Percentiles rank a stretch among this genome's conserved stretches.
Conservation (phyloP, 2,888 invertebrate species). For the Epinotia ramella region DNA sequence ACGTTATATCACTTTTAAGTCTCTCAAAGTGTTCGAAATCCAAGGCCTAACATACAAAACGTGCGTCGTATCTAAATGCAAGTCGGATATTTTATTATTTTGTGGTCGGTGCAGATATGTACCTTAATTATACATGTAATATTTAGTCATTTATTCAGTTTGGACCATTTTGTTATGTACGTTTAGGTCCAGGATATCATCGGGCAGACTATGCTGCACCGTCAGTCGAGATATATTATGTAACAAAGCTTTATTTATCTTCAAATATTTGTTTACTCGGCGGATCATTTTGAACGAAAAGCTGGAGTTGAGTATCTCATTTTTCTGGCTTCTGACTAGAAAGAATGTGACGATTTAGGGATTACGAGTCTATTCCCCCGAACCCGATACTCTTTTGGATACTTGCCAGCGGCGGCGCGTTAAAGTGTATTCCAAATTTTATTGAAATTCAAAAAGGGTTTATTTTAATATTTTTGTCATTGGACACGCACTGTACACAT, state of each 20-base stretch:
- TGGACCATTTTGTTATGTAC: neutral
- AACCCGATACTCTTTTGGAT: slow-evolving; percentile 1
- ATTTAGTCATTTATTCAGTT: neutral
- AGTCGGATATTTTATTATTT: no score
- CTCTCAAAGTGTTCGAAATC: no score
- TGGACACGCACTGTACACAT: no score
- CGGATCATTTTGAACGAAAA: slow-evolving; percentile 56
- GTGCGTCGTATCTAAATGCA: no score
- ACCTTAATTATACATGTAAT: no score
- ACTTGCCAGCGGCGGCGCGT: neutral
- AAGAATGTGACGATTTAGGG: slow-evolving; percentile 40
- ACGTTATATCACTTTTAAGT: no score
- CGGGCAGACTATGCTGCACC: neutral
- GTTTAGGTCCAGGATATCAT: slow-evolving; percentile 9
- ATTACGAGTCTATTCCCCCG: slow-evolving; percentile 9
- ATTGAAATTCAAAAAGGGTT: no score
- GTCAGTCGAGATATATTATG: slow-evolving; percentile 14
- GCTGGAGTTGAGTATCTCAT: slow-evolving; percentile 50
- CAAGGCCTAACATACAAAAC: no score
- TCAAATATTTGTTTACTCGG: slow-evolving; percentile 68
- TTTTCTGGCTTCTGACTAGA: slow-evolving; percentile 43
- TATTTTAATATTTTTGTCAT: no score
- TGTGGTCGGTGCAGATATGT: no score
- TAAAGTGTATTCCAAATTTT: neutral
- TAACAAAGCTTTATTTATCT: slow-evolving; percentile 68